Evolutionary conservation across 2,888 invertebrate genomes (phyloP), one percentile per base, ranked within the genome.

Genomic region (Norana najaformis): DNA sequence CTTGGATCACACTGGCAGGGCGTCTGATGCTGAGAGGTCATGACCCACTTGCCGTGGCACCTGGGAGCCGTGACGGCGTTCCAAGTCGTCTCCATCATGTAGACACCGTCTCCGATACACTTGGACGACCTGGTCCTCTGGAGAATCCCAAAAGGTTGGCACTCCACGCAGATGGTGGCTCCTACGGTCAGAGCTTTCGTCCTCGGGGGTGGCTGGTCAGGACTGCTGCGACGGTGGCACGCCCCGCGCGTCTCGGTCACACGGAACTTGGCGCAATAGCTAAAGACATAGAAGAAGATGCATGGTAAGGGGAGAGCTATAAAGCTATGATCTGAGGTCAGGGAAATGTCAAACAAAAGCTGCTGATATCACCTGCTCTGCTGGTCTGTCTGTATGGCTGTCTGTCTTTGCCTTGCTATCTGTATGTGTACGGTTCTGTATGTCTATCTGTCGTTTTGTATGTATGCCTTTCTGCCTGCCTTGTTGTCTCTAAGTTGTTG

Each of bases 41-140:
- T 96, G 88, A 97, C 95, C 98, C 98, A 98, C 94, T 97, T 97
- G 83, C 98, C 98, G 93, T 97, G 97, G 95, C 98, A 98, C 93
- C 97, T 97, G 1, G 97, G 97, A n/a, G 97, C 97, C 89, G 97
- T 96, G 69, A 98, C 96, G 82, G 97, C 97, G 93, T 97, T 97
- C 96, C 97, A 98, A 90, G 97, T 96, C 23, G 97, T 97, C 91
- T 96, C 96, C 91, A 96, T 96, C 0, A 96, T 96, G 53, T 96
- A 95, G 6, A 97, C 96, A 0, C 98, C 98, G 94, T 98, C 97
- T 0, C 98, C 98, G 92, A 97, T 96, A 95, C 98, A 98, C 89
- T 97, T 92, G 89, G 92, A 97, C 91, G 96, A 96, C 41, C 97
- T 95, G 91, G 96, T 96, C 85, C 96, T 96, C 89, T 97, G 96